These are phyloP conservation scores for Phalanger gymnotis DNA, from an alignment of 2,797 vertebrate species.

Conservation along the genomic window DNA sequence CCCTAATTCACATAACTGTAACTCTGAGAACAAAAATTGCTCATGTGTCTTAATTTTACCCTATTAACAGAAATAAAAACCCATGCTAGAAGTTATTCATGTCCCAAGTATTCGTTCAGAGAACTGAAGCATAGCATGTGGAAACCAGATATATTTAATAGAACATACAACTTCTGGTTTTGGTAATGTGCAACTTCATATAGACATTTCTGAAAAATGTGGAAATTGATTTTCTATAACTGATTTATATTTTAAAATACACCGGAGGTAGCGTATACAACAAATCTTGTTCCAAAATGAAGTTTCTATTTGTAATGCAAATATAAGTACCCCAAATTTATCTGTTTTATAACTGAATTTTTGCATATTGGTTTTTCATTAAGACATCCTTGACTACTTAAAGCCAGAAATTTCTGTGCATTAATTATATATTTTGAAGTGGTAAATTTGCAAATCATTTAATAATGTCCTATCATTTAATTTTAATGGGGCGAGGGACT, in stretches of 20 bases:
- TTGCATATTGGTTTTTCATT: constrained; percentile 39
- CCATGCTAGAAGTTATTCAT: neutral
- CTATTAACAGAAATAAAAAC: constrained; percentile 35
- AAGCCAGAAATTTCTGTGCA: neutral
- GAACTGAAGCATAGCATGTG: constrained; percentile 14
- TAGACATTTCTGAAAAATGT: neutral
- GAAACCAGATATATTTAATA: constrained; percentile 10
- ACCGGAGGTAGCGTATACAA: constrained; percentile 16
- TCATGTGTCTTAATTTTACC: constrained; percentile 40
- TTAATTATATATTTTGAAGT: neutral
- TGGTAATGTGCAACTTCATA: constrained; percentile 43
- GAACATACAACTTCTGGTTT: constrained; percentile 13
- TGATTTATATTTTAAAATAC: constrained; percentile 42
- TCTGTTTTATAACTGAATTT: constrained; percentile 18
- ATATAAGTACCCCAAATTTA: neutral
- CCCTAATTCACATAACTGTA: constrained; percentile 33
- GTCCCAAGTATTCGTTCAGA: constrained; percentile 24
- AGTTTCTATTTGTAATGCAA: constrained; percentile 22
- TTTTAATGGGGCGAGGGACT: constrained; percentile 42
- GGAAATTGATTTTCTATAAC: constrained; percentile 16
- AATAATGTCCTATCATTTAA: neutral
- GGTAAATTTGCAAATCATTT: constrained; percentile 52
- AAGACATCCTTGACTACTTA: constrained; percentile 23
- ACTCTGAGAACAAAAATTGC: constrained; percentile 46
- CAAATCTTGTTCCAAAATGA: constrained; percentile 31